Conservation (phyloP, 1,140 invertebrate genomes). For the Rhopalosiphum padi region DNA sequence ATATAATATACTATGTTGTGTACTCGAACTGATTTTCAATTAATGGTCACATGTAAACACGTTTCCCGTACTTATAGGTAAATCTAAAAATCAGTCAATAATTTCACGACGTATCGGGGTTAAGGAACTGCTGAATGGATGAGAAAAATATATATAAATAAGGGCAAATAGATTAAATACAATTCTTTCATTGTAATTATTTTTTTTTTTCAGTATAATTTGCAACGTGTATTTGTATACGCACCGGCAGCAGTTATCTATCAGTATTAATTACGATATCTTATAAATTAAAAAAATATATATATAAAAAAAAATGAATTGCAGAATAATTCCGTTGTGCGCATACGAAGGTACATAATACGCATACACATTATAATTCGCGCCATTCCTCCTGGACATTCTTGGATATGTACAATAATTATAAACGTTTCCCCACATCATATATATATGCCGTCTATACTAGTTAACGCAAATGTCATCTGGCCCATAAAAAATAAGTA, state of each 20-base stretch:
- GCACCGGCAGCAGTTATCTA: neutral
- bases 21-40: neutral
- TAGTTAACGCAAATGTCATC: slow-evolving; percentile 49
- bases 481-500: slow-evolving; percentile 41
- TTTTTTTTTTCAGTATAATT: slow-evolving; percentile 16
- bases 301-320: neutral
- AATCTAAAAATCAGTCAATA: slow-evolving; percentile 7
- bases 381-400: slow-evolving; percentile 41
- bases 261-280: slow-evolving; percentile 40
- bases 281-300: slow-evolving; percentile 34
- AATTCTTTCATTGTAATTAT: slow-evolving; percentile 22
- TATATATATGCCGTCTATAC: neutral
- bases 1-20: too few relatives aligned
- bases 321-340: slow-evolving; percentile 26
- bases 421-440: slow-evolving; percentile 44
- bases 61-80: neutral
- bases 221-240: neutral
- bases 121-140: slow-evolving; percentile 19
- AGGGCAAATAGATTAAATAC: slow-evolving; percentile 30
- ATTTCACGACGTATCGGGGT: slow-evolving; percentile 20
- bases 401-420: slow-evolving; percentile 36
- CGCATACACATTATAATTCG: slow-evolving; percentile 26
- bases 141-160: neutral
- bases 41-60: slow-evolving; percentile 9
- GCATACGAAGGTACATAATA: neutral